Base-by-base conservation (phyloP, 2,888 invertebrate species). In the Epinotia demarniana region DNA sequence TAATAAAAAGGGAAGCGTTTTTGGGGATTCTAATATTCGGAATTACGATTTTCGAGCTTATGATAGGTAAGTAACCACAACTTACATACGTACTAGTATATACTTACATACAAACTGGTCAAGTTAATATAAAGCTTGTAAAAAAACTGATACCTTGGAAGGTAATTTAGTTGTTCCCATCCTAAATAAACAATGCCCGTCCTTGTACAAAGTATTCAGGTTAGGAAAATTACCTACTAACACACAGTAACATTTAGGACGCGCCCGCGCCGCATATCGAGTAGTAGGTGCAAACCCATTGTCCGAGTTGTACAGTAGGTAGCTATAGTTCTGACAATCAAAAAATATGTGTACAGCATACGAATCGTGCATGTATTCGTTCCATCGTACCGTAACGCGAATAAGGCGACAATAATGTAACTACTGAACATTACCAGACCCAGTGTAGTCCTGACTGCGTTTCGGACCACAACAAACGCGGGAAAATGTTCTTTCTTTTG, bases 361-460 rank as follows among this genome's bases (percentile, higher is more conserved):
- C 93, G 80, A 81, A 89, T 89, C 92, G 92, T 92, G 92, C 86
- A 80, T 79, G 93, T 93, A 93, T 94, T 91, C 89, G 88, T 90
- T 92, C 91, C 93, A 90, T 91, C 93, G 89, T 92, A 94, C 93
- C 93, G 93, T 93, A 92, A 88, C 83, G 90, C 89, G 84, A 89
- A 91, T 91, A 91, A 89, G 92, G 92, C 84, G 84, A 90, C 91
- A 90, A 88, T 87, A 87, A 85, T 83, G 83, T 84, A 27, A 2
- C 23, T 27, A 81, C 82, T 80, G 77, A 85, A 85, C 83, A 89
- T 89, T 92, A 91, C 90, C 85, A 84, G 80, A 80, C 80, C 84
- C 84, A 87, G 86, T 88, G 85, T 84, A 83, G 86, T 82, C 86
- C 89, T 90, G 90, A 91, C 90, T 90, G 86, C 89, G 90, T 83